A percentile compares a stretch with the other conserved stretches of the same genome.
Conservation (phyloP, 2,888 invertebrate genomes). For the Cataglyphis albicans region DNA sequence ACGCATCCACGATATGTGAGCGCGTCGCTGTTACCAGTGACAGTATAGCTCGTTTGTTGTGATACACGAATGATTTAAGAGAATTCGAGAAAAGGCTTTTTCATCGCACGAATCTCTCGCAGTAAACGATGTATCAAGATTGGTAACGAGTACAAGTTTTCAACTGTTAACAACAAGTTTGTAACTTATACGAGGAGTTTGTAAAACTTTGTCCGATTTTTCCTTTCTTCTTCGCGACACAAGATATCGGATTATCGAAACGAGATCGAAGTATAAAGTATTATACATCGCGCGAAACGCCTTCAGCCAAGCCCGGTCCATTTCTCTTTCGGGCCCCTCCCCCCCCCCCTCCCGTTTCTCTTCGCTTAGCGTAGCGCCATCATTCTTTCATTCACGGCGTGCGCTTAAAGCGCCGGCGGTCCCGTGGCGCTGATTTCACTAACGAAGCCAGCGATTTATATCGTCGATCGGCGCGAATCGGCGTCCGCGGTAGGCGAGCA, state of each 20-base stretch:
- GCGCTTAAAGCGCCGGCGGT: constrained; percentile 71
- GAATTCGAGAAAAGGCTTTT: constrained; percentile 14
- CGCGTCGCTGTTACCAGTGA: not conserved
- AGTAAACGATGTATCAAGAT: not conserved
- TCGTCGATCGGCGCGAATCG: constrained; percentile 57
- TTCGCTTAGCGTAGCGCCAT: constrained; percentile 67
- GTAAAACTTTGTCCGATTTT: not conserved
- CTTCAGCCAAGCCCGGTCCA: constrained; percentile 65
- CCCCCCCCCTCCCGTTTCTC: constrained; percentile 53
- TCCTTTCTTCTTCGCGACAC: not conserved
- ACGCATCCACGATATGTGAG: constrained; percentile 3
- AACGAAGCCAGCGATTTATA: constrained; percentile 80
- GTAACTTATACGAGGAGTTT: not conserved
- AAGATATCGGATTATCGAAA: constrained; percentile 62
- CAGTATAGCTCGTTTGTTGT: constrained; percentile 1
- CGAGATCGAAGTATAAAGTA: constrained; percentile 59
- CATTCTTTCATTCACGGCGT: constrained; percentile 64
- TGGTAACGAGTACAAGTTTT: constrained; percentile 34
- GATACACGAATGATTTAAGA: constrained; percentile 20
- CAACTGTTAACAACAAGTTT: constrained; percentile 21
- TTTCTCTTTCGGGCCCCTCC: constrained; percentile 66
- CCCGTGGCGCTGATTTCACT: constrained; percentile 77
- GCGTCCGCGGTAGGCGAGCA: constrained; percentile 67
- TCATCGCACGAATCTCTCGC: not conserved
- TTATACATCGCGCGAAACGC: constrained; percentile 64